Evolutionary conservation across 2,888 invertebrate genomes (phyloP).

Genomic region (Hyppa rectilinea): DNA sequence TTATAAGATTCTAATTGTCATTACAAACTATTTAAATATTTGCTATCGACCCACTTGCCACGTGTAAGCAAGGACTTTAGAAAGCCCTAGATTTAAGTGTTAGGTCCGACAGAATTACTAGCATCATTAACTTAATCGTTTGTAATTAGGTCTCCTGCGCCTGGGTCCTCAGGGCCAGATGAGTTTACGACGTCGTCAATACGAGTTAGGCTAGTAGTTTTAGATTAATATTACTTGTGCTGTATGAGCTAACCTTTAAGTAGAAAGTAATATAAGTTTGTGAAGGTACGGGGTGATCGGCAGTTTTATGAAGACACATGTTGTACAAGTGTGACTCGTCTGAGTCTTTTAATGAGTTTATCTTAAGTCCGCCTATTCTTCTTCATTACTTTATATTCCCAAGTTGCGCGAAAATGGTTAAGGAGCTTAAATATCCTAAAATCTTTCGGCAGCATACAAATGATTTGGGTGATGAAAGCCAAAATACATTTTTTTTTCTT

Average conservation of each 20-base stretch:
- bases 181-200: slow-evolving; percentile 40
- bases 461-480: background rate
- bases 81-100: slow-evolving; percentile 16
- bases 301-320: background rate
- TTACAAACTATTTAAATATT: too few relatives aligned
- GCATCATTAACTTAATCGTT: slow-evolving; percentile 43
- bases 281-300: background rate
- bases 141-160: slow-evolving; percentile 42
- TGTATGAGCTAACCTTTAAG: slow-evolving; percentile 20
- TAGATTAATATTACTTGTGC: slow-evolving; percentile 31
- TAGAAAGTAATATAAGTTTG: slow-evolving; percentile 36
- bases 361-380: background rate
- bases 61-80: slow-evolving; percentile 9
- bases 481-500: background rate
- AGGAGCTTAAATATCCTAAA: background rate
- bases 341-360: background rate
- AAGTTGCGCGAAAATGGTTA: too few relatives aligned
- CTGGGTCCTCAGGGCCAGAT: slow-evolving; percentile 17
- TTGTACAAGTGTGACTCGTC: background rate
- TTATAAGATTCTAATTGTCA: too few relatives aligned
- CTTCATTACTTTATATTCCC: background rate
- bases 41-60: background rate
- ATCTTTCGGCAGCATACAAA: background rate
- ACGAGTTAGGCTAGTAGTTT: slow-evolving; percentile 19
- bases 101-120: slow-evolving; percentile 38